Conservation (phyloP, 2,797 vertebrate genomes). For the Eupleurogrammus muticus region DNA sequence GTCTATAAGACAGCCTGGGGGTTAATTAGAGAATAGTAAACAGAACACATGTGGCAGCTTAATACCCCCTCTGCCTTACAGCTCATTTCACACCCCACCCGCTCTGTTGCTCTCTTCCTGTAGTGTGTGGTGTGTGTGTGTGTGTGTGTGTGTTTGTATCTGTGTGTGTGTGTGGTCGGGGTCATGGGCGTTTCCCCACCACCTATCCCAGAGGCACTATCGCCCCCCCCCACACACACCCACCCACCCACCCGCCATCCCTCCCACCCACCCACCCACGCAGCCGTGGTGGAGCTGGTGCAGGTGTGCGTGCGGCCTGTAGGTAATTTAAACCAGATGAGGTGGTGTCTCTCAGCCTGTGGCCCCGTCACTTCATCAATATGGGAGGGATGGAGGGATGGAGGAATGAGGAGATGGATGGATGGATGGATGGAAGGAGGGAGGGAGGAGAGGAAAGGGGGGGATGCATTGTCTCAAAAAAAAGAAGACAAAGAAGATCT, state of each 20-base stretch:
- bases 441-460: slow-evolving; percentile 30
- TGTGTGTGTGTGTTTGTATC: slow-evolving; percentile 60
- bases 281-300: slow-evolving; percentile 67
- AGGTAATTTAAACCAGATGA: slow-evolving; percentile 87
- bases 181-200: slow-evolving; percentile 73
- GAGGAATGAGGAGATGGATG: slow-evolving; percentile 66
- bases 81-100: slow-evolving; percentile 83
- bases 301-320: slow-evolving; percentile 79
- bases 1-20: slow-evolving; percentile 83
- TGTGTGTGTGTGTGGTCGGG: slow-evolving; percentile 60
- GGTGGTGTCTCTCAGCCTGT: slow-evolving; percentile 79
- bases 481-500: not conserved
- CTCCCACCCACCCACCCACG: slow-evolving; percentile 36
- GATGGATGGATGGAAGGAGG: slow-evolving; percentile 38
- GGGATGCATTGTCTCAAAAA: slow-evolving; percentile 26
- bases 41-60: slow-evolving; percentile 87
- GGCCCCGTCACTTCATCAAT: slow-evolving; percentile 82
- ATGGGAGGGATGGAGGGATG: slow-evolving; percentile 57
- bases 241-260: slow-evolving; percentile 22
- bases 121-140: slow-evolving; percentile 65
- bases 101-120: slow-evolving; percentile 79
- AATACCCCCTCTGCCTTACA: slow-evolving; percentile 81
- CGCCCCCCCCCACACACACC: slow-evolving; percentile 39
- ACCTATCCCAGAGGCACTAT: slow-evolving; percentile 76
- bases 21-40: slow-evolving; percentile 89